Conservation (phyloP, 1,140 invertebrate genomes). For the Neodiprion fabricii region DNA sequence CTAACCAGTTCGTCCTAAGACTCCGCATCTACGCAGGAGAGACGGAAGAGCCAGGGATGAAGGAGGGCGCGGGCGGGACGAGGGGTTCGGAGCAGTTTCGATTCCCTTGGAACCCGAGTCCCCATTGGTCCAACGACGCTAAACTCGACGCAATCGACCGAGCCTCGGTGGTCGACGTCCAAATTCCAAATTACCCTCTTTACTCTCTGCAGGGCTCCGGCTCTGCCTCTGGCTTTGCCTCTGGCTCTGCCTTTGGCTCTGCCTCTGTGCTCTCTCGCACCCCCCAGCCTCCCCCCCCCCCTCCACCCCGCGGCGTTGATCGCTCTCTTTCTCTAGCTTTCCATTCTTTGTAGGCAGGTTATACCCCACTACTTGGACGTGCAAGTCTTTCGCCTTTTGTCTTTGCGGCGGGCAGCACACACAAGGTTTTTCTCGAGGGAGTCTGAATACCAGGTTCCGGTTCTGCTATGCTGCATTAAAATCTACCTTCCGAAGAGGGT, state of each 20-base stretch:
- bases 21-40: neutral
- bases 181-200: slow-evolving; percentile 4
- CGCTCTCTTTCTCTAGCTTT: no score
- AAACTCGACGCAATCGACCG: slow-evolving; percentile 14
- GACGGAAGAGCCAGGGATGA: no score
- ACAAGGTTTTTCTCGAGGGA: neutral
- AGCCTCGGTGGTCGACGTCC: neutral
- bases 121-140: slow-evolving; percentile 7
- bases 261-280: neutral
- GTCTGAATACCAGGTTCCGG: neutral
- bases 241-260: neutral
- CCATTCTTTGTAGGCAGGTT: no score
- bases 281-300: neutral
- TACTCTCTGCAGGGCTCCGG: neutral
- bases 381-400: neutral
- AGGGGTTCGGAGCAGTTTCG: slow-evolving; percentile 4
- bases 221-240: neutral
- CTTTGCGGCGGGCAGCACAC: neutral
- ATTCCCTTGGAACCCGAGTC: slow-evolving; percentile 9
- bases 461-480: neutral
- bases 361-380: neutral
- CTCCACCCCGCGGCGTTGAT: no score
- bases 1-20: slow-evolving; percentile 5
- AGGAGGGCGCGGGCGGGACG: neutral
- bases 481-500: no score